phyloP scores from a whole-genome alignment of 2,113 vertebrate genomes.

The Oceanodroma tethys region DNA sequence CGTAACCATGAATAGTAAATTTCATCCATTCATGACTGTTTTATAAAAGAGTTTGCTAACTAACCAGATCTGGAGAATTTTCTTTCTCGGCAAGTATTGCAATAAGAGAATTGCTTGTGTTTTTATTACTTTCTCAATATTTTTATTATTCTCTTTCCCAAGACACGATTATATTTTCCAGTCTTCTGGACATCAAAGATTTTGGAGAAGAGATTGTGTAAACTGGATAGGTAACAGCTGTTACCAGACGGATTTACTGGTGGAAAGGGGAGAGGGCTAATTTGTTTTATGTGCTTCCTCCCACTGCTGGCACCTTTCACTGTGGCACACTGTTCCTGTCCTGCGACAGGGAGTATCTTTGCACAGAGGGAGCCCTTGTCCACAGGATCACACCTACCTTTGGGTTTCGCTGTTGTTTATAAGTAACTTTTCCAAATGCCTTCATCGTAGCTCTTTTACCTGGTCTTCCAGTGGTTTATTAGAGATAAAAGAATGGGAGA shows the following conservation, averaged over 20 bases:
- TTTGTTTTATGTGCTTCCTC: constrained; percentile 20
- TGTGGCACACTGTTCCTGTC: background rate
- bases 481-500: background rate
- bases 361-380: constrained; percentile 28
- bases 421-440: background rate
- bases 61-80: background rate
- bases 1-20: background rate
- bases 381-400: background rate
- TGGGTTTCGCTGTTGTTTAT: background rate
- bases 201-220: constrained; percentile 20
- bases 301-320: background rate
- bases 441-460: background rate
- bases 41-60: background rate
- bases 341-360: background rate
- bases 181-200: constrained; percentile 12
- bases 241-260: background rate
- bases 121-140: constrained; percentile 24
- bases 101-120: background rate
- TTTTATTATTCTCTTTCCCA: constrained; percentile 19
- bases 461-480: background rate
- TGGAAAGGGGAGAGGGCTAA: constrained; percentile 19
- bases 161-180: background rate
- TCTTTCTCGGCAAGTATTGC: background rate
- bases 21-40: background rate
- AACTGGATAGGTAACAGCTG: constrained; percentile 37